phyloP scores from a whole-genome alignment of 2,888 invertebrate genomes.

The Acrobasis consociella region DNA sequence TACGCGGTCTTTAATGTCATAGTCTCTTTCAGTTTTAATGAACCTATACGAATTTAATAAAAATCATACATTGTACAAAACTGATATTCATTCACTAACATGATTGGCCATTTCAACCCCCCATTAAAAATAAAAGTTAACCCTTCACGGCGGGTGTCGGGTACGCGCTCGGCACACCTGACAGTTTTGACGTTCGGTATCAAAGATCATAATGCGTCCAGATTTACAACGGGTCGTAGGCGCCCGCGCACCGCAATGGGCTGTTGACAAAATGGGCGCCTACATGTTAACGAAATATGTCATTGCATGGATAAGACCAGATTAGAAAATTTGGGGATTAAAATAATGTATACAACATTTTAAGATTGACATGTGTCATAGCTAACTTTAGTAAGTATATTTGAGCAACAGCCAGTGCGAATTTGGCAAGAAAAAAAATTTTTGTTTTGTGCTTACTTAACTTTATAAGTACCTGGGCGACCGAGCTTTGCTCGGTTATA shows the following conservation, averaged over 20 bases:
- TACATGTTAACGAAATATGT: conserved; percentile 26
- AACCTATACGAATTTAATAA: neutral
- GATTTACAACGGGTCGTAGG: conserved; percentile 69
- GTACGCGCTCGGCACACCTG: conserved; percentile 41
- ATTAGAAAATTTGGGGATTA: conserved; percentile 4
- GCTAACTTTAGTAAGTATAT: no score
- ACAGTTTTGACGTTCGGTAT: conserved; percentile 63
- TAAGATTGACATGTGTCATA: no score
- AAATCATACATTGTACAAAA: neutral
- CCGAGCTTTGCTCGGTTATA: no score
- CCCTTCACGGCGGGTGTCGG: conserved; percentile 19
- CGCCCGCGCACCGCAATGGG: conserved; percentile 55
- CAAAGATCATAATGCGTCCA: conserved; percentile 59
- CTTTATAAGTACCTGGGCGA: no score
- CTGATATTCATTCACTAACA: neutral
- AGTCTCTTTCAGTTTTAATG: neutral
- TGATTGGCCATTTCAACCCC: neutral
- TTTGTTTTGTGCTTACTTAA: no score
- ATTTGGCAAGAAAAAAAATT: no score
- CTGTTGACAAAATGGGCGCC: conserved; percentile 60
- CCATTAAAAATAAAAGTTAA: conserved; percentile 6
- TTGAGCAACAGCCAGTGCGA: no score
- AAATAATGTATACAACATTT: no score
- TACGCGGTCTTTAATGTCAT: no score
- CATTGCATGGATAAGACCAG: conserved; percentile 37